Evolutionary conservation across 2,113 vertebrate genomes (phyloP).

Genomic region (Cyprinodon variegatus): DNA sequence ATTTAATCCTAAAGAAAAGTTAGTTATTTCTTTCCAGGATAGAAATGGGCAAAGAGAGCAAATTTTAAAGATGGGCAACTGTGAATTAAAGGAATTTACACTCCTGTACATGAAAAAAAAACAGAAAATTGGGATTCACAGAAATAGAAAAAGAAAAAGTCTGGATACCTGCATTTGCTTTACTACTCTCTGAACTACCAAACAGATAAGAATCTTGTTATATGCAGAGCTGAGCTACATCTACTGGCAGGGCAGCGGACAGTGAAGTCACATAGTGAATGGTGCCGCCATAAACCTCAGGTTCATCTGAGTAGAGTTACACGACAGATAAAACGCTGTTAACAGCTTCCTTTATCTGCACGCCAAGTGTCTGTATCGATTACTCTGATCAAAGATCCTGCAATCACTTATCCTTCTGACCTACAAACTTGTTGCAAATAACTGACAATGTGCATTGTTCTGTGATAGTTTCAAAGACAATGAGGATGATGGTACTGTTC

Average conservation of each 20-base stretch:
- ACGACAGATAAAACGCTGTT: conserved; percentile 77
- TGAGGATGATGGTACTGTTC: background rate
- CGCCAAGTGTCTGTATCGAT: conserved; percentile 81
- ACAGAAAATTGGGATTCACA: conserved; percentile 71
- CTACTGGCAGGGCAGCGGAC: conserved; percentile 73
- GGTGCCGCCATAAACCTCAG: conserved; percentile 70
- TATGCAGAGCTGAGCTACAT: conserved; percentile 75
- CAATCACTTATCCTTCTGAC: conserved; percentile 59
- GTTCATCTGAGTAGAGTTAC: conserved; percentile 78
- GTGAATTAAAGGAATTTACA: conserved; percentile 49
- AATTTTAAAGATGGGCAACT: conserved; percentile 33
- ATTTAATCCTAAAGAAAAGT: conserved; percentile 1
- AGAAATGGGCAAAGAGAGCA: conserved; percentile 11
- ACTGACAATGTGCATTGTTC: background rate
- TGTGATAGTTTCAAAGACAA: conserved; percentile 4
- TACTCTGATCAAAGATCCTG: conserved; percentile 81
- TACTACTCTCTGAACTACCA: conserved; percentile 47
- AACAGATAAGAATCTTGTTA: conserved; percentile 80
- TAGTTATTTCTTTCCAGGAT: background rate
- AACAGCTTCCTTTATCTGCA: conserved; percentile 84
- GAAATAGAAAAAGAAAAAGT: conserved; percentile 68
- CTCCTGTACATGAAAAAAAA: conserved; percentile 77
- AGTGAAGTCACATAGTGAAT: conserved; percentile 77
- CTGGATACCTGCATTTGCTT: conserved; percentile 39
- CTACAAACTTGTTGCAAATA: conserved; percentile 40